Conservation (phyloP, 2,113 vertebrate genomes). For the Gulo gulo region DNA sequence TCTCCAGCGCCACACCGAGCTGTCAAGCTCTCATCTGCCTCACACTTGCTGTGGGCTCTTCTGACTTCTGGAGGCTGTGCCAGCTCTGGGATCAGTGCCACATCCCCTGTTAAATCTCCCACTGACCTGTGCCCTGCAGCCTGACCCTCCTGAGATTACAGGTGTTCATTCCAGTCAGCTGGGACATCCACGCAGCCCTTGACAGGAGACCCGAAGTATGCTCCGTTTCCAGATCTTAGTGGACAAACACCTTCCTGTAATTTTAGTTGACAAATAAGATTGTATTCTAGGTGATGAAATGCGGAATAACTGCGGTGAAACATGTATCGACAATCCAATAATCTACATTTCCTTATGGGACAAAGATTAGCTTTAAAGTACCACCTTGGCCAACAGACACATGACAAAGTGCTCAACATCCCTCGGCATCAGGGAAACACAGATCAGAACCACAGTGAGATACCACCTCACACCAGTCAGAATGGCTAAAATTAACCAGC, state of each 20-base stretch:
- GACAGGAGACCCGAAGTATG: not conserved
- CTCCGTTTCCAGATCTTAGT: not conserved
- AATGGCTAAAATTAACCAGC: too few relatives aligned
- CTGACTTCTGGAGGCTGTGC: not conserved
- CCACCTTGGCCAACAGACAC: not conserved
- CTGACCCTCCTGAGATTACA: not conserved
- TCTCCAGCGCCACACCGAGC: rapidly evolving
- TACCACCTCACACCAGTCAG: too few relatives aligned
- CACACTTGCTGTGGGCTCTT: not conserved
- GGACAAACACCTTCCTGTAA: not conserved
- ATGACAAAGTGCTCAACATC: too few relatives aligned
- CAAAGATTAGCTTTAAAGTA: not conserved
- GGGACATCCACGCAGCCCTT: not conserved
- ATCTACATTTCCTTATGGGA: not conserved
- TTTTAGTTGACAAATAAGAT: not conserved
- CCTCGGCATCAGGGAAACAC: too few relatives aligned
- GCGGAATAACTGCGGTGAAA: not conserved
- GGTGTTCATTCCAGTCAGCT: too few relatives aligned
- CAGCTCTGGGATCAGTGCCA: not conserved
- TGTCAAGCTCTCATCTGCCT: not conserved
- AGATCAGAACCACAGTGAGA: too few relatives aligned
- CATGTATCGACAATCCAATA: not conserved
- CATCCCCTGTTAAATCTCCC: too few relatives aligned
- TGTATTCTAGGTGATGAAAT: not conserved
- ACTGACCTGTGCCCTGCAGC: not conserved